Percentiles rank a stretch among this genome's conserved stretches.
These are phyloP conservation scores for Anorthoa munda DNA, from an alignment of 2,888 invertebrate genomes.

Conservation along the genomic window DNA sequence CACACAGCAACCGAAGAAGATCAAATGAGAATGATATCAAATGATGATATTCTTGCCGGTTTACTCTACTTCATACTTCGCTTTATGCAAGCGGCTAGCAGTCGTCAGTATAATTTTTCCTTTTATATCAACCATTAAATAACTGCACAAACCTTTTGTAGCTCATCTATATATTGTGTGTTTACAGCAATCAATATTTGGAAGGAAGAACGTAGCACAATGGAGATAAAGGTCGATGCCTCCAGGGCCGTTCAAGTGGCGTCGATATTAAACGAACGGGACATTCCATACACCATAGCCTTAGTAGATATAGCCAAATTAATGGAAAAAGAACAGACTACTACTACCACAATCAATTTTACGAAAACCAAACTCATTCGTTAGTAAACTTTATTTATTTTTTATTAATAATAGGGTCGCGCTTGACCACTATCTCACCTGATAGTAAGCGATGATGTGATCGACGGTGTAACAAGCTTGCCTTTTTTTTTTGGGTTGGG, in stretches of 20 bases:
- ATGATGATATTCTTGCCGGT: slow-evolving; percentile 37
- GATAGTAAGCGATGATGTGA: no score
- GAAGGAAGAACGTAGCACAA: slow-evolving; percentile 84
- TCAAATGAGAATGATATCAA: slow-evolving; percentile 18
- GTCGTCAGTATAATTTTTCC: slow-evolving; percentile 45
- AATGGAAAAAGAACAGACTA: slow-evolving; percentile 74
- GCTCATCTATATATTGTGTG: background rate
- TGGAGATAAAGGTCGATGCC: slow-evolving; percentile 86
- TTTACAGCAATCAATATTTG: slow-evolving; percentile 75
- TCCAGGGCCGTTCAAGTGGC: slow-evolving; percentile 77
- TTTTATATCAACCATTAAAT: background rate
- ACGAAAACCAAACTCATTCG: slow-evolving; percentile 54
- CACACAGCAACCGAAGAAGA: slow-evolving; percentile 11
- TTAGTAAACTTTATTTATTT: background rate
- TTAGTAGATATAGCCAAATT: slow-evolving; percentile 76
- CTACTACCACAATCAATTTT: slow-evolving; percentile 42
- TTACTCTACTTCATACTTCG: slow-evolving; percentile 46
- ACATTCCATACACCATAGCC: slow-evolving; percentile 82
- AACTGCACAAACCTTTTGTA: background rate
- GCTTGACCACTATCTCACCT: no score
- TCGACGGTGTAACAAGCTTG: no score
- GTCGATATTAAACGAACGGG: slow-evolving; percentile 81
- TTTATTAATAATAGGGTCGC: no score
- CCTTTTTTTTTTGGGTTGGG: no score
- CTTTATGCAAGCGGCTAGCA: slow-evolving; percentile 37